Evolutionary conservation across 1,140 invertebrate species (phyloP), one percentile per base, ranked within the genome.

Genomic region (Calycopis cecrops): DNA sequence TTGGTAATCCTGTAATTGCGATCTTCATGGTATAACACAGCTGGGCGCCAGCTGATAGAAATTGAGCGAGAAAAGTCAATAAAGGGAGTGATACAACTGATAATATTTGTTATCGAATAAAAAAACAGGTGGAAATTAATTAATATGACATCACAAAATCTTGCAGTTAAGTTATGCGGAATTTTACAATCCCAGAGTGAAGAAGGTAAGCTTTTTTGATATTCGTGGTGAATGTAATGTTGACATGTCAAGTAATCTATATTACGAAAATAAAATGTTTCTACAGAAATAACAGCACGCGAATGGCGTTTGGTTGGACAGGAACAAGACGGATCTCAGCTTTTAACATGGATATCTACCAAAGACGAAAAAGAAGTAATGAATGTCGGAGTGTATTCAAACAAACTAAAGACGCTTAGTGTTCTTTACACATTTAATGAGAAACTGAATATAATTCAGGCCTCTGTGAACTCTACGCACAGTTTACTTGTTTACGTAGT

Each of bases 251-350:
- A 9, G 18, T 38, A 62, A 16, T 57, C 10, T 48, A 55, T 37
- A 52, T 12, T 34, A 37, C 14, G 16, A 8, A 38, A 38, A 37
- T 52, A 11, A 37, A 21, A 57, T 35, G 17, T 44, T 21, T 65
- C 76, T 76, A 4, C 60, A 85, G 84, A 84, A 62, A 70, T 87
- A 70, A 80, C 88, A 80, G 91, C 92, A 4, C 89, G 91, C 60
- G 92, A 94, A 89, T 94, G 93, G 93, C 90, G 93, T 40, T 86
- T 94, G 53, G 79, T 94, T 55, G 93, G 93, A 0, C 93, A 94
- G 81, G 93, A 95, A 67, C 92, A 92, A 77, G 91, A 94, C 76
- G 92, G 91, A 1, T 91, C 91, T 4, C 78, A 94, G 63, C 64
- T 94, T 11, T 88, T 94, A n/a, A 90, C 91, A 12, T 94, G 93